phyloP scores from a whole-genome alignment of 2,113 vertebrate species.

The Paracanthobrama guichenoti region DNA sequence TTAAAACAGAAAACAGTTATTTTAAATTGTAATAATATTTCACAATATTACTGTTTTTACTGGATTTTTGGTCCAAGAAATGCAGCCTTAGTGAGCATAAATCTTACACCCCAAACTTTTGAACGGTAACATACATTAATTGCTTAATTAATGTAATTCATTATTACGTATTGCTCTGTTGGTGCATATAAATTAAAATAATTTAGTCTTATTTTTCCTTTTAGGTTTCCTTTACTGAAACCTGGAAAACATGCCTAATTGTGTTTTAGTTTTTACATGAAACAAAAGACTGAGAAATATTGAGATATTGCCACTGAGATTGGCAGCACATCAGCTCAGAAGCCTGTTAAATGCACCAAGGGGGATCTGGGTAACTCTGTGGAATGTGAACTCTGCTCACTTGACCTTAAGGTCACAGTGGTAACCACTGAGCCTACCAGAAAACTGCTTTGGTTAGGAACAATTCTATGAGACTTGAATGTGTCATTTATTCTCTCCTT shows the following conservation, averaged over 20 bases:
- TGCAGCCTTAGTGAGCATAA: not conserved
- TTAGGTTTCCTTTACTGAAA: too few relatives aligned
- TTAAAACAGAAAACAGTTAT: not conserved
- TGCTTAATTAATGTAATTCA: too few relatives aligned
- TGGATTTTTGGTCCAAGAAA: not conserved
- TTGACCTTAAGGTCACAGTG: slow-evolving; percentile 27
- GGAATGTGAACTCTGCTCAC: slow-evolving; percentile 40
- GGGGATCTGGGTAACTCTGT: slow-evolving; percentile 11
- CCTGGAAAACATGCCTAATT: too few relatives aligned
- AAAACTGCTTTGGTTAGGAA: slow-evolving; percentile 9
- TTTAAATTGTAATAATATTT: not conserved
- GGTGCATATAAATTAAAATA: not conserved
- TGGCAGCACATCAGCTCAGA: slow-evolving; percentile 21
- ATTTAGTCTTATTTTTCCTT: not conserved
- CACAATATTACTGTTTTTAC: too few relatives aligned
- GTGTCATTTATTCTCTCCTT: slow-evolving; percentile 24
- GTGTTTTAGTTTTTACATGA: not conserved
- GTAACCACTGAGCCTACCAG: slow-evolving; percentile 24
- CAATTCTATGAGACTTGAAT: slow-evolving; percentile 20
- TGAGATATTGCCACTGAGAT: not conserved
- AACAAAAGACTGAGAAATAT: not conserved
- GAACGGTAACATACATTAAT: not conserved
- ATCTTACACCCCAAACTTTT: not conserved
- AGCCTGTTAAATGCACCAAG: not conserved
- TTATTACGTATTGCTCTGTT: not conserved